Base-by-base conservation (phyloP, 1,140 invertebrate species). In the Cherax quadricarinatus region DNA sequence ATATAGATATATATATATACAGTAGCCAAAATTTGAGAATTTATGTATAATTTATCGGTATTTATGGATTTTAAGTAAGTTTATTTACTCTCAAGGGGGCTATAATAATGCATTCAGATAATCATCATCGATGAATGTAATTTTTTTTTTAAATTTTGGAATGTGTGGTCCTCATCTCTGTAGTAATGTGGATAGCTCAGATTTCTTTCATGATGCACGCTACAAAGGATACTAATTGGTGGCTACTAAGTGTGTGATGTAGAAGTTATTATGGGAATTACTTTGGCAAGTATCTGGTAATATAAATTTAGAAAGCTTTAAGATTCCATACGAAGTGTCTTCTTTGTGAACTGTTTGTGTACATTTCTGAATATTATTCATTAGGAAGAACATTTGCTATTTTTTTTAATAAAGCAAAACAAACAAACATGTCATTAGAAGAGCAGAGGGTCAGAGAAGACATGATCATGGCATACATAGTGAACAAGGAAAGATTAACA, bases 151-250 rank as follows among this genome's bases (percentile, higher is more conserved):
- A n/a, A 30, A 60, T 83, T 16, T 83, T 53, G 51, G 51, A 60
- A 60, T 60, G 81, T 83, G 21, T 57, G 49, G 81, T 83, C 57
- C 24, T 53, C 48, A 49, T 51, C 21, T 83, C 21, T 83, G 51
- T 53, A n/a, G 57, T 83, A 57, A 60, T 60, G 57, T 83, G 21
- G 81, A 51, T 83, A 83, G 51, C 81, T 83, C 81, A 83, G 24
- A 12, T 83, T 60, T n/a, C 51, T 60, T 48, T 60, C 5, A 21
- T 75, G 12, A 30, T 30, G 24, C 21, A 75, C 0, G 12, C 70
- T 12, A 30, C 30, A 75, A 75, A 75, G 24, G 70, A 75, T 21
- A 7, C 30, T 24, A 30, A 24, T 6, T 75, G 21, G 24, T 7
- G 21, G 21, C 24, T 30, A 75, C 24, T 75, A 75, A 75, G 9